These are phyloP conservation scores for Herpetotheres cachinnans DNA, from an alignment of 2,113 vertebrate species.

Conservation along the genomic window DNA sequence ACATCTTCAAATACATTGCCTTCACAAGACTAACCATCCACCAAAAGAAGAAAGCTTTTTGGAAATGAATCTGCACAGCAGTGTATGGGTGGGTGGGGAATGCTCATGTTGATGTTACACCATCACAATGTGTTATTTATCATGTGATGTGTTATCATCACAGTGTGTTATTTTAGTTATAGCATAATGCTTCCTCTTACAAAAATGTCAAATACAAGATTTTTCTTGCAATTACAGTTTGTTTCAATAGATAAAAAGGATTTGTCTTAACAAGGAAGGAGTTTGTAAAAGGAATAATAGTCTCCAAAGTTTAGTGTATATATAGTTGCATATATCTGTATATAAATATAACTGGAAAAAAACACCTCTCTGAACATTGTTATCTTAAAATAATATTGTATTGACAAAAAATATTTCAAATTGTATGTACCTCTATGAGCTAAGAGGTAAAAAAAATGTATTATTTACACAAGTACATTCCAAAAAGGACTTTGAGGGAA, in stretches of 20 bases:
- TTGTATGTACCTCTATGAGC: neutral
- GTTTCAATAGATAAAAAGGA: neutral
- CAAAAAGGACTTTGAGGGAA: neutral
- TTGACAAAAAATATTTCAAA: neutral
- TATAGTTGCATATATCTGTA: neutral
- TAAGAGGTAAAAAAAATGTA: neutral
- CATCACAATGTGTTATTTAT: neutral
- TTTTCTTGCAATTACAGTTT: constrained; percentile 12
- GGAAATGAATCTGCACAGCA: neutral
- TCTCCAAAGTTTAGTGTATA: neutral
- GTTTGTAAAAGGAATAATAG: neutral
- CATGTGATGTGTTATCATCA: neutral
- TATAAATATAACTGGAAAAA: neutral
- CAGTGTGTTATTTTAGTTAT: neutral
- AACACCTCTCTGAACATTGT: neutral
- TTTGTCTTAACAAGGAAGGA: neutral
- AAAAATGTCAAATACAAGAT: constrained; percentile 35
- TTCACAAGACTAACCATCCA: neutral
- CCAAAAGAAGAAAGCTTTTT: neutral
- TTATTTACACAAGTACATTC: too few species aligned
- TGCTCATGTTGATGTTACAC: neutral
- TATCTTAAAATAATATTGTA: neutral
- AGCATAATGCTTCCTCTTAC: constrained; percentile 43
- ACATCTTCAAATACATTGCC: neutral
- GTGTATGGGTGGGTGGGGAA: neutral